Percentiles rank a stretch among this genome's conserved stretches.
Conservation (phyloP, 2,797 vertebrate genomes). For the Linurgus olivaceus region DNA sequence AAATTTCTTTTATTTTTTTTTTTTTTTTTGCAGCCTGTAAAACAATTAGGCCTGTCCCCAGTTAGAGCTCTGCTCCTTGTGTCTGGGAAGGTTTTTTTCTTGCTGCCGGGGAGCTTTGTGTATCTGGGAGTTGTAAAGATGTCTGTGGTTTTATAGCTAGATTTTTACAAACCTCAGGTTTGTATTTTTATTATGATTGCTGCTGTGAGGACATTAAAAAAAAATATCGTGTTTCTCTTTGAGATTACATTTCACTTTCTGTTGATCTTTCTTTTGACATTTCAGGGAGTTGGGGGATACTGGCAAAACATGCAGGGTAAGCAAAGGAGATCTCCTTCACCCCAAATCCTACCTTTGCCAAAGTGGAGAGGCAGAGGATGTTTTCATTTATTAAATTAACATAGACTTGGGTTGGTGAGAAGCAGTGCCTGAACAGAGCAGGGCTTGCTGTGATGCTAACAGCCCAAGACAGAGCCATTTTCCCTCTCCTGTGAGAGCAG, state of each 20-base stretch:
- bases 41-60: slow-evolving; percentile 25
- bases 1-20: background rate
- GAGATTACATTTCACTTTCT: background rate
- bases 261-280: slow-evolving; percentile 19
- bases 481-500: background rate
- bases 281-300: background rate
- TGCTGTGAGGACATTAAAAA: background rate
- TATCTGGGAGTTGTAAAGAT: slow-evolving; percentile 50
- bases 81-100: background rate
- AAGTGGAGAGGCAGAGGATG: background rate
- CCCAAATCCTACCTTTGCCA: background rate
- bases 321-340: background rate
- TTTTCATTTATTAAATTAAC: background rate
- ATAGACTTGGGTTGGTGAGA: background rate
- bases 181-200: slow-evolving; percentile 39
- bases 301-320: background rate
- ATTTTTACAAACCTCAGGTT: slow-evolving; percentile 55
- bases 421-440: background rate
- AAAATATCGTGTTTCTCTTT: background rate
- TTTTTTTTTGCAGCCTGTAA: background rate
- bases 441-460: background rate
- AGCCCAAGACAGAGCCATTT: background rate
- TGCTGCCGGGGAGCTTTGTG: background rate
- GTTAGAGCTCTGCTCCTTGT: background rate
- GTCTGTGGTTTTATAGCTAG: slow-evolving; percentile 53